Conservation (phyloP, 2,113 vertebrate species). For the Diphyllodes magnificus region DNA sequence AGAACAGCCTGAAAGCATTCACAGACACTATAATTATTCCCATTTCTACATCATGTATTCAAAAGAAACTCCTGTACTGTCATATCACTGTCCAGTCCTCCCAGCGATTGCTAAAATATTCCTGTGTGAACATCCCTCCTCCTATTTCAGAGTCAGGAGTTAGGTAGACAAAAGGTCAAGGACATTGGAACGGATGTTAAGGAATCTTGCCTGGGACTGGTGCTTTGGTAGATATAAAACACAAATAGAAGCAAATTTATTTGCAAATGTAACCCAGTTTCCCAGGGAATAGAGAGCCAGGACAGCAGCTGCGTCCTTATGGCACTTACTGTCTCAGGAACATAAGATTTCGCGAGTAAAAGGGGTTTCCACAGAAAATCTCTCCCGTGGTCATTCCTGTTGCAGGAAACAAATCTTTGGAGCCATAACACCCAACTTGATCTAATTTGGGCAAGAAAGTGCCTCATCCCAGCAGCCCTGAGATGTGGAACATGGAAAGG, state of each 20-base stretch:
- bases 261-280: neutral
- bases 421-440: neutral
- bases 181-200: neutral
- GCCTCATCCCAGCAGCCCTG: neutral
- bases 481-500: neutral
- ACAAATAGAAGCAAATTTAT: neutral
- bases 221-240: neutral
- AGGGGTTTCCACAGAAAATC: neutral
- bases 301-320: neutral
- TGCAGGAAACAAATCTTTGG: neutral
- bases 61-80: neutral
- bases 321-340: neutral
- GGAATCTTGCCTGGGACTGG: neutral
- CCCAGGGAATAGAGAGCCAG: neutral
- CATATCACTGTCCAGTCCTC: neutral
- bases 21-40: neutral
- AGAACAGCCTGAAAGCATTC: neutral
- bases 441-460: neutral
- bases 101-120: neutral
- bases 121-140: neutral
- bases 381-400: neutral
- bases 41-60: neutral
- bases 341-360: fast-evolving
- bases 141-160: neutral
- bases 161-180: neutral